Percentiles rank a stretch among this genome's conserved stretches.
phyloP scores from a whole-genome alignment of 1,140 invertebrate species.

The Ruditapes philippinarum region DNA sequence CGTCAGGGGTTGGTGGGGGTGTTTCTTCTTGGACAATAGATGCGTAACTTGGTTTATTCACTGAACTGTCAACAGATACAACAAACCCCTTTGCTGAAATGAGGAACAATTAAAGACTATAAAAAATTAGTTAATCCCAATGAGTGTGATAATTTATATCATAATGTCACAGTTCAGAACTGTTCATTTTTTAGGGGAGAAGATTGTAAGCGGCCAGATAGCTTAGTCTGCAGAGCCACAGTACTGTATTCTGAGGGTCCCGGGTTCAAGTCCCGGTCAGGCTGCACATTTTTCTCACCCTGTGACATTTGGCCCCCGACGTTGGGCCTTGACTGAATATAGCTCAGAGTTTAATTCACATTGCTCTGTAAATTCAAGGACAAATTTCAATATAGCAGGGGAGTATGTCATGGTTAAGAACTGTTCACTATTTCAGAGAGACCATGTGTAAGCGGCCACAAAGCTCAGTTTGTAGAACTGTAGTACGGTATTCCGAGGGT shows the following conservation, averaged over 20 bases:
- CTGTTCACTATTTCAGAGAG: neutral
- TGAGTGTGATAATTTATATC: neutral
- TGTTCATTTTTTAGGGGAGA: neutral
- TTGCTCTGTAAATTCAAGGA: too few relatives aligned
- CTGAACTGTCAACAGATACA: neutral
- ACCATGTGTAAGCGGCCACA: neutral
- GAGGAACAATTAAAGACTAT: neutral
- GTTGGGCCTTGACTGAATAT: too few relatives aligned
- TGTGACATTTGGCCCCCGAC: too few relatives aligned
- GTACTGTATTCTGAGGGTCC: neutral
- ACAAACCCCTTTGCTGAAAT: conserved; percentile 31
- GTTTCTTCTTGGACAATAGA: conserved; percentile 23
- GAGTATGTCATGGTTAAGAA: too few relatives aligned
- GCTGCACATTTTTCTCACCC: too few relatives aligned
- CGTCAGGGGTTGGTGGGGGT: neutral
- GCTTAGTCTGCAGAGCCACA: neutral
- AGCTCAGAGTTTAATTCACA: too few relatives aligned
- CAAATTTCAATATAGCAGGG: too few relatives aligned
- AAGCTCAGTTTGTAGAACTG: neutral
- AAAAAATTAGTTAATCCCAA: neutral
- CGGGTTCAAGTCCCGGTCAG: too few relatives aligned
- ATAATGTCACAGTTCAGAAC: neutral
- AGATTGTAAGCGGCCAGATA: too few relatives aligned
- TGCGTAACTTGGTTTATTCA: conserved; percentile 38
- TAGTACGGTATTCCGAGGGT: too few relatives aligned